Evolutionary conservation across 2,113 vertebrate genomes (phyloP), one percentile per base, ranked within the genome.

Genomic region (Atractosteus spatula): DNA sequence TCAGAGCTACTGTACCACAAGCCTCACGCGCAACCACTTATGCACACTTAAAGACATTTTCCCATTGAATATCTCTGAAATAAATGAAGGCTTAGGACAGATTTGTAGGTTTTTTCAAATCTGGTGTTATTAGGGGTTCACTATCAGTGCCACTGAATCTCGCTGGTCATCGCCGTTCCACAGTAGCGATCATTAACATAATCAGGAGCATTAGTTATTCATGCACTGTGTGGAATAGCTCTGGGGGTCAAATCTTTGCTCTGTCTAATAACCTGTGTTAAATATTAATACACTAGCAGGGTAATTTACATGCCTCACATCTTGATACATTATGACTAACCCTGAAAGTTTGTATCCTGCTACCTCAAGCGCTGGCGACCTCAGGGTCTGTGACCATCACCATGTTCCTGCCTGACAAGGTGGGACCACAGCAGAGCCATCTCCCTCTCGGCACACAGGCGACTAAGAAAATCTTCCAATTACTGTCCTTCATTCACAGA

Each of bases 181-280:
- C 76, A 64, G 79, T 76, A 79, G 78, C 66, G 68, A 87, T 90
- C 82, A 91, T 92, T 91, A 91, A 86, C 89, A 91, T 91, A 91
- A 91, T 91, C 87, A 91, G 86, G 80, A 66, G 67, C 86, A 89
- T 91, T 91, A 90, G 87, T 89, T 90, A 91, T 92, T 92, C 91
- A 91, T 89, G 90, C 83, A 83, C 82, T 88, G 86, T 85, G 84
- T 80, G 73, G 85, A 84, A 89, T 81, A 75, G 87, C 91, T 89
- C 66, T 56, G 82, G 87, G 87, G 91, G 89, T 90, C 84, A 86
- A 86, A 87, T 82, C 87, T 88, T 87, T 88, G 83, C 88, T 88
- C 89, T 81, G 86, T 88, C 89, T 91, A 91, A 90, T 92, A 92
- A 90, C 87, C 87, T 89, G 88, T 88, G 88, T 92, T 92, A 91